Evolutionary conservation across 2,797 vertebrate species (phyloP).

Genomic region (Chromobotia macracanthus): DNA sequence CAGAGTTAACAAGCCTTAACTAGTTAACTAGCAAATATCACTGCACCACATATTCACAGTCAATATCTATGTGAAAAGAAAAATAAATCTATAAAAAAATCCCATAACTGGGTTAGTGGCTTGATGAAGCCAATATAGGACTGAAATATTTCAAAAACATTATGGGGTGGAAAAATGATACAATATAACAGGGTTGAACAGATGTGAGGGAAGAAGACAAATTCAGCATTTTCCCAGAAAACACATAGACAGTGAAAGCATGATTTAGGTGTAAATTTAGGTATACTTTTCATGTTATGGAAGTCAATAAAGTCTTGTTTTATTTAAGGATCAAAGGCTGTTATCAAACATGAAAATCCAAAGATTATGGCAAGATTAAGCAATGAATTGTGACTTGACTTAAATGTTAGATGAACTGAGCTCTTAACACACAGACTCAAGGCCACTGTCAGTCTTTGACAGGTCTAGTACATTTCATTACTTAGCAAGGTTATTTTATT

Average conservation of each 20-base stretch:
- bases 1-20: not conserved
- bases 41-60: not conserved
- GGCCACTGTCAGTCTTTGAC: constrained; percentile 31
- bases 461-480: constrained; percentile 13
- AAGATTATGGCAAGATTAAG: not conserved
- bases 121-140: too few relatives aligned
- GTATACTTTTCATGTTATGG: not conserved
- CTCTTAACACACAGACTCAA: constrained; percentile 31
- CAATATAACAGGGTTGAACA: too few relatives aligned
- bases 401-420: constrained; percentile 25
- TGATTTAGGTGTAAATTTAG: too few relatives aligned
- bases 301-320: not conserved
- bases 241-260: too few relatives aligned
- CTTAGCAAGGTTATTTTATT: constrained; percentile 15
- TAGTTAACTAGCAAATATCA: not conserved
- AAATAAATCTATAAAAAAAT: not conserved
- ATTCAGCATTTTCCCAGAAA: too few relatives aligned
- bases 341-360: constrained; percentile 13
- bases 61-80: not conserved
- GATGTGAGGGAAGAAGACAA: too few relatives aligned
- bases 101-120: too few relatives aligned
- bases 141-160: too few relatives aligned
- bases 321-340: not conserved
- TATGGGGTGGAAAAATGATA: too few relatives aligned
- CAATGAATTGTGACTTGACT: not conserved